A percentile compares a stretch with the other conserved stretches of the same genome.
Evolutionary conservation across 2,888 invertebrate species (phyloP).

Genomic region (Gastracanthus pulcherrimus): DNA sequence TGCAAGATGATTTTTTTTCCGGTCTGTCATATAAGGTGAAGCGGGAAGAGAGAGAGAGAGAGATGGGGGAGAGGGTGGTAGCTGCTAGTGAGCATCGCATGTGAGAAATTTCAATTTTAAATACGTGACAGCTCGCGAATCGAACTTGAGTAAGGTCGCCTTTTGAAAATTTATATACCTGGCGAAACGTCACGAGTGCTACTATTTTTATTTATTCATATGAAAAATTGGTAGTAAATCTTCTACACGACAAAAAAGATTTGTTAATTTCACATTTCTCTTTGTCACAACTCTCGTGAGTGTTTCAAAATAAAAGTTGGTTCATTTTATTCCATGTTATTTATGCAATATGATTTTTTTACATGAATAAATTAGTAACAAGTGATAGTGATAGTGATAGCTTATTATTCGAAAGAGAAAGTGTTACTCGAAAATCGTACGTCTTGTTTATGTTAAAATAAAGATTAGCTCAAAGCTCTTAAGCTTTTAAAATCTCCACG

Average conservation of each 20-base stretch:
- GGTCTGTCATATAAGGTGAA: slow-evolving; percentile 3
- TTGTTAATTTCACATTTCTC: neutral
- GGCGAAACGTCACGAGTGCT: neutral
- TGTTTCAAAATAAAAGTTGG: neutral
- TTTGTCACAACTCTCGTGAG: neutral
- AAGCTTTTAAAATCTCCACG: no score
- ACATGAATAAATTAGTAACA: neutral
- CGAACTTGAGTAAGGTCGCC: neutral
- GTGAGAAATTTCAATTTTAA: slow-evolving; percentile 48
- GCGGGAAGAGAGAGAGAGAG: no score
- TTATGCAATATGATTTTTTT: neutral
- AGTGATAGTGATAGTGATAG: no score
- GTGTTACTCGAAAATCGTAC: no score
- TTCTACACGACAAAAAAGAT: neutral
- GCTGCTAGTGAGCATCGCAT: neutral
- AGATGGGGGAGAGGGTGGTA: no score
- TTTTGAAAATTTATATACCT: slow-evolving; percentile 27
- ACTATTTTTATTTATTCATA: neutral
- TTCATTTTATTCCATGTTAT: neutral
- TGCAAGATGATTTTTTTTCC: slow-evolving; percentile 42
- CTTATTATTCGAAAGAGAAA: no score
- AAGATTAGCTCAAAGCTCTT: no score
- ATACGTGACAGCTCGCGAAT: slow-evolving; percentile 36
- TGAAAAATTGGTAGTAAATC: neutral
- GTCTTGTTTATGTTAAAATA: no score